Evolutionary conservation across 1,140 invertebrate genomes (phyloP).

Genomic region (Bombus soroeensis): DNA sequence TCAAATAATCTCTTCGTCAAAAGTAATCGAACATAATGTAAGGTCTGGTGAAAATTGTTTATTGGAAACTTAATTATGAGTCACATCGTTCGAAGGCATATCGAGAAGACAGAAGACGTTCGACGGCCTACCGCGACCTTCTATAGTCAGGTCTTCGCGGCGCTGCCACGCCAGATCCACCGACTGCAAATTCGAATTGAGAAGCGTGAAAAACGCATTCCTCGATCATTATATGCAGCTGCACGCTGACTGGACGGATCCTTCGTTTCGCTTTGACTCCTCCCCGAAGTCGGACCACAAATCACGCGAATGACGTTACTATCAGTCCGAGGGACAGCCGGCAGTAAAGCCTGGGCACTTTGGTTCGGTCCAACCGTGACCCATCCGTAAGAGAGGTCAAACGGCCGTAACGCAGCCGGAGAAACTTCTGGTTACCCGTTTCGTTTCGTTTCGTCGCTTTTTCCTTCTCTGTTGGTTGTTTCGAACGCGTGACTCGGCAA

Average conservation of each 20-base stretch:
- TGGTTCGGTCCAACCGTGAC: constrained; percentile 49
- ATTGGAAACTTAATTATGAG: constrained; percentile 28
- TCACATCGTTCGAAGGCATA: constrained; percentile 7
- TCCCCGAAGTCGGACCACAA: constrained; percentile 68
- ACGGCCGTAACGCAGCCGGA: constrained; percentile 33
- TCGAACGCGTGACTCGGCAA: neutral
- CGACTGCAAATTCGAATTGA: constrained; percentile 72
- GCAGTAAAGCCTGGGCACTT: constrained; percentile 71
- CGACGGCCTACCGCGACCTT: constrained; percentile 5
- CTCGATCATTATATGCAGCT: constrained; percentile 70
- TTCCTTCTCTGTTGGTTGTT: neutral
- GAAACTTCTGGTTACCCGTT: constrained; percentile 15
- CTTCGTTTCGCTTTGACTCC: constrained; percentile 38
- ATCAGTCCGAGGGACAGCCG: constrained; percentile 66
- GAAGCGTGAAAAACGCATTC: constrained; percentile 77
- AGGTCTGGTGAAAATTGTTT: neutral
- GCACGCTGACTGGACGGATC: constrained; percentile 9
- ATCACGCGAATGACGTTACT: constrained; percentile 73
- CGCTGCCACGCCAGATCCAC: constrained; percentile 50
- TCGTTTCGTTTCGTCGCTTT: constrained; percentile 14
- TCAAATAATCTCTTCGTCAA: neutral
- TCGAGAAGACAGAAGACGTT: constrained; percentile 38
- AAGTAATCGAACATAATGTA: neutral
- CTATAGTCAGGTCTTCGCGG: neutral
- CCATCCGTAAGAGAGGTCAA: constrained; percentile 34